Conservation (phyloP, 1,140 invertebrate species). For the Homalodisca vitripennis region DNA sequence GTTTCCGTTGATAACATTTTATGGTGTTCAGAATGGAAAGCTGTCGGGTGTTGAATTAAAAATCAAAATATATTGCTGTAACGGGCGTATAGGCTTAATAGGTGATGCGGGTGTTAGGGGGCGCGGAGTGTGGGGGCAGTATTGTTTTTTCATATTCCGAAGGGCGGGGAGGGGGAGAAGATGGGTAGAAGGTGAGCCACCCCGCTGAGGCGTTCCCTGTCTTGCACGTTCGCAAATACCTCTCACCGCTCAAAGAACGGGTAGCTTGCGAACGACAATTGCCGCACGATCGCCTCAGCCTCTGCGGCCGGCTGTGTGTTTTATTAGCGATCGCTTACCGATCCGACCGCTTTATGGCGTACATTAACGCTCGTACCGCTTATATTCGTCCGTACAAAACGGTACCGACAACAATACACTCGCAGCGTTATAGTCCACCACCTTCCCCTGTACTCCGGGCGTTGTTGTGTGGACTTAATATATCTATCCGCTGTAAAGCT, state of each 20-base stretch:
- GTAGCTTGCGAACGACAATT: neutral
- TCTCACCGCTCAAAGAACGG: neutral
- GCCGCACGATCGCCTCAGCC: neutral
- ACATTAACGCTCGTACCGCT: neutral
- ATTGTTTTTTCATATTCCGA: conserved; percentile 30
- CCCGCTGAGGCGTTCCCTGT: neutral
- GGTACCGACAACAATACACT: neutral
- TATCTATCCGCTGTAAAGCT: too few relatives aligned
- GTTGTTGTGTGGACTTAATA: too few relatives aligned
- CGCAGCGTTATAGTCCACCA: too few relatives aligned
- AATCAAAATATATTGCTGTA: conserved; percentile 29
- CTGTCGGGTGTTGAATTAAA: conserved; percentile 31
- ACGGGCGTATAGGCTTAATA: conserved; percentile 24
- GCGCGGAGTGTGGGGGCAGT: too few relatives aligned
- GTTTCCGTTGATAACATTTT: conserved; percentile 20
- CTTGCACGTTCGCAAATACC: neutral
- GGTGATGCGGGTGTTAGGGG: neutral
- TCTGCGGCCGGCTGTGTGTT: neutral
- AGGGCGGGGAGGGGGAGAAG: neutral
- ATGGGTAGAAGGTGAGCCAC: neutral
- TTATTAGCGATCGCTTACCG: neutral
- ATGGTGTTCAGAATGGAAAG: conserved; percentile 23
- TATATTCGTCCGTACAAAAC: neutral
- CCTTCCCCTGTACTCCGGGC: too few relatives aligned
- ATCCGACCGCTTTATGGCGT: neutral